Percentiles rank a stretch among this genome's conserved stretches.
Evolutionary conservation across 2,113 vertebrate genomes (phyloP).

Genomic region (Dasypus novemcinctus): DNA sequence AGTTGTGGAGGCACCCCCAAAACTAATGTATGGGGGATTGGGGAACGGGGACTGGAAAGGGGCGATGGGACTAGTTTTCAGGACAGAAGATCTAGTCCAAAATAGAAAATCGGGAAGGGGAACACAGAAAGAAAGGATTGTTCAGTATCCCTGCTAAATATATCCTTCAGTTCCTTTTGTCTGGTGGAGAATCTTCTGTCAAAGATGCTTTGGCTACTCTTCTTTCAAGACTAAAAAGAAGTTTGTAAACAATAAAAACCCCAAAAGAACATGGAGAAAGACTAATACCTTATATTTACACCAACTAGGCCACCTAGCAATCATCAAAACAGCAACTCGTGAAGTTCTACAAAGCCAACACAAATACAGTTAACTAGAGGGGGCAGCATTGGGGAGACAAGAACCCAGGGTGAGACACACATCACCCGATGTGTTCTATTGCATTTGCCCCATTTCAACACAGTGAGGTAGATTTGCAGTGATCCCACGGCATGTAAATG

Average conservation of each 20-base stretch:
- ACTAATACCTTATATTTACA: slow-evolving; percentile 81
- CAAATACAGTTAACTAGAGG: slow-evolving; percentile 70
- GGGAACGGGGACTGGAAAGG: background rate
- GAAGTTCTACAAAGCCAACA: slow-evolving; percentile 71
- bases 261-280: slow-evolving; percentile 69
- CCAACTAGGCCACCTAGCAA: slow-evolving; percentile 78
- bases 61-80: background rate
- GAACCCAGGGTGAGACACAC: slow-evolving; percentile 67
- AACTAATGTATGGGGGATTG: background rate
- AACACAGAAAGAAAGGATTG: too few relatives aligned
- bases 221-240: slow-evolving; percentile 28
- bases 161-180: too few relatives aligned
- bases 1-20: background rate
- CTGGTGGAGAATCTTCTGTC: too few relatives aligned
- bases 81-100: too few relatives aligned
- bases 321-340: slow-evolving; percentile 70
- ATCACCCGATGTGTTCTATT: slow-evolving; percentile 42
- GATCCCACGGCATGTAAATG: too few relatives aligned
- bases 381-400: slow-evolving; percentile 62
- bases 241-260: slow-evolving; percentile 83
- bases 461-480: too few relatives aligned
- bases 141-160: too few relatives aligned
- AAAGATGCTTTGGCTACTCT: slow-evolving; percentile 80
- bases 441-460: too few relatives aligned
- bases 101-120: too few relatives aligned